Percentiles rank a stretch among this genome's conserved stretches.
Evolutionary conservation across 2,888 invertebrate species (phyloP).

Genomic region (Papilio elwesi): DNA sequence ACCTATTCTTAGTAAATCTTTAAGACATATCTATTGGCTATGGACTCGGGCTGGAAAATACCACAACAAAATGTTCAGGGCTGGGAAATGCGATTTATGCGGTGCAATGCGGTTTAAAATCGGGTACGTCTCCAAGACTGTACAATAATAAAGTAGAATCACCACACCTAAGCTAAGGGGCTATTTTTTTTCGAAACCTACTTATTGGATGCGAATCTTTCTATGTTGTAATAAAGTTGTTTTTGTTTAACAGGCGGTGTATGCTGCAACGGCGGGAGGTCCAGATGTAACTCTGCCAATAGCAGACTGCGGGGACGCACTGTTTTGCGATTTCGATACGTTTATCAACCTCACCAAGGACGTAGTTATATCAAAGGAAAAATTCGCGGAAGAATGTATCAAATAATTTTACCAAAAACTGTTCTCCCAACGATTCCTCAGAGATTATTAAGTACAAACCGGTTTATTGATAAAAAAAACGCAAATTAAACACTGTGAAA

Average conservation of each 20-base stretch:
- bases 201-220: too few relatives aligned
- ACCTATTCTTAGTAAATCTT: constrained; percentile 4
- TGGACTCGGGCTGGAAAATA: neutral
- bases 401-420: constrained; percentile 10
- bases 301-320: constrained; percentile 70
- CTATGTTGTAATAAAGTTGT: neutral
- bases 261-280: constrained; percentile 70
- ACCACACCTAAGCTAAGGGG: too few relatives aligned
- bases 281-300: constrained; percentile 66
- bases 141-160: too few relatives aligned
- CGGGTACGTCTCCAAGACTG: too few relatives aligned
- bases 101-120: too few relatives aligned
- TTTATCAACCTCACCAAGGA: constrained; percentile 72
- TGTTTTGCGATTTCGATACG: constrained; percentile 77
- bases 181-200: too few relatives aligned
- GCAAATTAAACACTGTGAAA: neutral
- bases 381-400: constrained; percentile 40
- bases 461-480: constrained; percentile 19
- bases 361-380: constrained; percentile 58
- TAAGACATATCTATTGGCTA: neutral
- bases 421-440: constrained; percentile 11
- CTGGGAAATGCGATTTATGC: neutral
- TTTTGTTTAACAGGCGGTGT: constrained; percentile 70
- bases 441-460: constrained; percentile 31
- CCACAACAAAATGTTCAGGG: neutral